These are phyloP conservation scores for Spermophilus dauricus DNA, from an alignment of 2,113 vertebrate species.

Conservation along the genomic window DNA sequence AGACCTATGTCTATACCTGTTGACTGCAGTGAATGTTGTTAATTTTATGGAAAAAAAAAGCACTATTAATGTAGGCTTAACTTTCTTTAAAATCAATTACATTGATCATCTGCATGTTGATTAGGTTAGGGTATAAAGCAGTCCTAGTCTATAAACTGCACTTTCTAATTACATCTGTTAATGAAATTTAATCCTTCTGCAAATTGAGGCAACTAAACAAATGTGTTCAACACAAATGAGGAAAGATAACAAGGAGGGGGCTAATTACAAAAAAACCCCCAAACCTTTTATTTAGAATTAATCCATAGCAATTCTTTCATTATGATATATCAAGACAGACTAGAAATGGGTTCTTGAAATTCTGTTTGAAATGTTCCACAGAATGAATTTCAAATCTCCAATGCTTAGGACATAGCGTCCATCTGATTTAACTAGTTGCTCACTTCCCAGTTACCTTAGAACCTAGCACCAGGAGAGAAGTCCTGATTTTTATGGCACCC, in stretches of 20 bases:
- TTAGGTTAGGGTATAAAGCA: slow-evolving; percentile 68
- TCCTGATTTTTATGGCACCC: background rate
- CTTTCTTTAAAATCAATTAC: slow-evolving; percentile 57
- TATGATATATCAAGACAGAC: background rate
- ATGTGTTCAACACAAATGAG: background rate
- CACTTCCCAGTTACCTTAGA: background rate
- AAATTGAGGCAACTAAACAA: background rate
- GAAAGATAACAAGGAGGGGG: background rate
- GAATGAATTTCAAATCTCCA: background rate
- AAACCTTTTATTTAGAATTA: background rate
- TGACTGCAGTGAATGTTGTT: background rate
- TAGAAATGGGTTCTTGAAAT: background rate
- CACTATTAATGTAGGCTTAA: slow-evolving; percentile 20
- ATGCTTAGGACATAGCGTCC: too few species aligned
- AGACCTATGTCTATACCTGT: background rate
- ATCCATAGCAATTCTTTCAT: background rate
- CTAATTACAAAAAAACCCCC: too few species aligned
- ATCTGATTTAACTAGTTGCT: background rate
- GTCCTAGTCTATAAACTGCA: background rate
- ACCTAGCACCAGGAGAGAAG: background rate
- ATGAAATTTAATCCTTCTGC: slow-evolving; percentile 41
- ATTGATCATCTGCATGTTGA: slow-evolving; percentile 52
- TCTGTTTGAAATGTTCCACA: background rate
- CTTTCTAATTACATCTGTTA: slow-evolving; percentile 64
- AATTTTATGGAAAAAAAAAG: background rate